Evolutionary conservation across 2,113 vertebrate genomes (phyloP), one percentile per base, ranked within the genome.

Genomic region (Apodemus sylvaticus): DNA sequence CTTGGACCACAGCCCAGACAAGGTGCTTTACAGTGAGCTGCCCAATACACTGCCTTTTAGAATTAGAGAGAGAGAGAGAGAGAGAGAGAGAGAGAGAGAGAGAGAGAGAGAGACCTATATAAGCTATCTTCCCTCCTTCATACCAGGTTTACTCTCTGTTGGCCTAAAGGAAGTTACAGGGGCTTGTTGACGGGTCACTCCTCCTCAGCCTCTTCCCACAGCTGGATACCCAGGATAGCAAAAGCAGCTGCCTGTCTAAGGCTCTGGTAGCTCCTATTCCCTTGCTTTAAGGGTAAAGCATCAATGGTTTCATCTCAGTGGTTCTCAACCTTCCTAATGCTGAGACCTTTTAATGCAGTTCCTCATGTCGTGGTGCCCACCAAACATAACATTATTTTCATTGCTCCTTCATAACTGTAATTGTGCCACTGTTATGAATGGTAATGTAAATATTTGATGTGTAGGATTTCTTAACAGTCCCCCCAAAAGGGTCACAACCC

Each of bases 31-130:
- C 66, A 7, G 45, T 51, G 70, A 86, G 55, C 94, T 86, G 95
- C 76, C 91, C 87, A 98, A 97, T 98, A 98, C 98, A 98, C 92
- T 94, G 95, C 96, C 97, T 97, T 96, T 97, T 94, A 86, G 5
- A 34, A 78, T 5, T n/a, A n/a, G n/a, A n/a, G n/a, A n/a, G n/a
- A n/a, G n/a, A n/a, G n/a, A n/a, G n/a, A n/a, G n/a, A n/a, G n/a
- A n/a, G n/a, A n/a, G n/a, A n/a, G n/a, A n/a, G n/a, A n/a, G n/a
- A n/a, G n/a, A n/a, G n/a, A n/a, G n/a, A n/a, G n/a, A n/a, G n/a
- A n/a, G n/a, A n/a, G n/a, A n/a, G n/a, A n/a, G n/a, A n/a, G n/a
- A n/a, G n/a, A n/a, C n/a, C n/a, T n/a, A n/a, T n/a, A n/a, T 24
- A n/a, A 16, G 42, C 12, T 71, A 3, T 20, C 13, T 64, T 45